Percentiles rank a stretch among this genome's conserved stretches.
These are phyloP conservation scores for Merluccius polli DNA, from an alignment of 2,797 vertebrate genomes.

Conservation along the genomic window DNA sequence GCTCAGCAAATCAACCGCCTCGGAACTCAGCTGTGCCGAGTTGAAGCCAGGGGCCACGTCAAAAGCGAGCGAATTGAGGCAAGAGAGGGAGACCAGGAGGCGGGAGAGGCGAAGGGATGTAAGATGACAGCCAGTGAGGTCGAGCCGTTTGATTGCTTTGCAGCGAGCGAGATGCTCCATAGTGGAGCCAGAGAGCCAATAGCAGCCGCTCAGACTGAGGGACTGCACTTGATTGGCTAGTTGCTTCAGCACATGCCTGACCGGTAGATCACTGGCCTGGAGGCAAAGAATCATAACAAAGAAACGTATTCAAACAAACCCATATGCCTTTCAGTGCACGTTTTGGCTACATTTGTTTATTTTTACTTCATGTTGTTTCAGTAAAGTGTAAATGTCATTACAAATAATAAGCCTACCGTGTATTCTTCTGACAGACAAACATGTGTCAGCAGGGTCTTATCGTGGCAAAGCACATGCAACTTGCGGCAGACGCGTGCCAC, in stretches of 20 bases:
- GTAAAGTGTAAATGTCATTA: not conserved
- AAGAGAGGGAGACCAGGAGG: conserved; percentile 81
- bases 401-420: conserved; percentile 65
- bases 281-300: conserved; percentile 6
- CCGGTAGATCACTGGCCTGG: conserved; percentile 81
- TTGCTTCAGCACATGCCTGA: conserved; percentile 76
- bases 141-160: conserved; percentile 81
- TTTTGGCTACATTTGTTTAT: not conserved
- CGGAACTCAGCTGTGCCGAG: conserved; percentile 81
- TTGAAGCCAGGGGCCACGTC: conserved; percentile 86
- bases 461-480: conserved; percentile 80
- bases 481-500: conserved; percentile 86
- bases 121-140: conserved; percentile 86
- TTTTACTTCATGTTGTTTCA: not conserved
- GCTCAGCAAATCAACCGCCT: conserved; percentile 87
- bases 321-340: not conserved
- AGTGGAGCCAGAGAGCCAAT: conserved; percentile 84
- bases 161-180: conserved; percentile 82
- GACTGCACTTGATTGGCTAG: conserved; percentile 81
- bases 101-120: conserved; percentile 86
- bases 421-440: conserved; percentile 87
- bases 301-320: not conserved
- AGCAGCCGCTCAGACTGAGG: conserved; percentile 89
- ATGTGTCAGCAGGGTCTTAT: conserved; percentile 86
- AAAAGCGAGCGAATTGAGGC: conserved; percentile 83